These are phyloP conservation scores for Ellobium chinense DNA, from an alignment of 2,888 invertebrate genomes.

Conservation along the genomic window DNA sequence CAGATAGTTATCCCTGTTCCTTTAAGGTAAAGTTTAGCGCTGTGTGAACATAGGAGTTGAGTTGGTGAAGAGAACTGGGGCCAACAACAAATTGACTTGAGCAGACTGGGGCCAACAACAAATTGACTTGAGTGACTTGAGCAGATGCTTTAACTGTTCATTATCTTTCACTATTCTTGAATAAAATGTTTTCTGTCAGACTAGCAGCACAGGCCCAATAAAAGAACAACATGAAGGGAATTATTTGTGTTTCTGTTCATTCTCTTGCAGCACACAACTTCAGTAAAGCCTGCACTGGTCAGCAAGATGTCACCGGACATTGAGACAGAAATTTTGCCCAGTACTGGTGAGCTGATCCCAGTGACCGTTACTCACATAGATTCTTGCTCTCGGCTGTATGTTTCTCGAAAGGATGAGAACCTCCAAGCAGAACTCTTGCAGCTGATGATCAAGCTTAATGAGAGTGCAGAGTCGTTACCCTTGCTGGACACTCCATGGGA, in stretches of 20 bases:
- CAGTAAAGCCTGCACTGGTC: not conserved
- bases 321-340: slow-evolving; percentile 8
- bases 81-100: too few species aligned
- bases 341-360: slow-evolving; percentile 1
- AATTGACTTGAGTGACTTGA: too few species aligned
- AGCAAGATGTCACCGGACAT: not conserved
- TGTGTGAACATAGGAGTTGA: too few species aligned
- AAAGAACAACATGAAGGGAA: too few species aligned
- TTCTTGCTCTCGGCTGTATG: slow-evolving; percentile 8
- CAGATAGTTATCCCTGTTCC: too few species aligned
- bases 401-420: not conserved
- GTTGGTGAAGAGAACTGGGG: too few species aligned
- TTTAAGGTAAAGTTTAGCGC: too few species aligned
- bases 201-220: too few species aligned
- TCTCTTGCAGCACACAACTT: not conserved
- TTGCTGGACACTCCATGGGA: slow-evolving; percentile 38
- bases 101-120: too few species aligned
- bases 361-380: slow-evolving; percentile 29
- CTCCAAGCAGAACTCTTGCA: not conserved
- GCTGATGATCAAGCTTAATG: slow-evolving; percentile 16
- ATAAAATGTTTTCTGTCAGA: too few species aligned
- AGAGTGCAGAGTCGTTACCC: not conserved
- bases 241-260: not conserved
- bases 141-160: too few species aligned
- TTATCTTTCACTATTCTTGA: too few species aligned